phyloP scores from a whole-genome alignment of 1,140 invertebrate genomes.

The Radopholus similis region DNA sequence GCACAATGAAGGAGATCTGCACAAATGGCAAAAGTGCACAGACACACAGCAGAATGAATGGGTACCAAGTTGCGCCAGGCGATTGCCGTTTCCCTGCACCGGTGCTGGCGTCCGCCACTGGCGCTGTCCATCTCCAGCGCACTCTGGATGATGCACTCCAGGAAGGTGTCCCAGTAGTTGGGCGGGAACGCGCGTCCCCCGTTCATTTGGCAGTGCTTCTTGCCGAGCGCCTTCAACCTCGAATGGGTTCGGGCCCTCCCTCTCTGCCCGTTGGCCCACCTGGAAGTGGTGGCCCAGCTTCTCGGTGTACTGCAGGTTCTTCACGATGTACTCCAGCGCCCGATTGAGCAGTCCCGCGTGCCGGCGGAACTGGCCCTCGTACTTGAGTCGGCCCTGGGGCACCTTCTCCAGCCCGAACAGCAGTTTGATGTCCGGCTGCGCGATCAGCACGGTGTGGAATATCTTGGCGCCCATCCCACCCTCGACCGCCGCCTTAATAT shows the following conservation, averaged over 20 bases:
- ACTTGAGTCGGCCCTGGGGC: conserved; percentile 34
- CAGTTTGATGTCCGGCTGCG: conserved; percentile 45
- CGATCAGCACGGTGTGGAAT: conserved; percentile 39
- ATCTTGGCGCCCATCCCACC: conserved; percentile 38
- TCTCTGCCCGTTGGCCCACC: neutral
- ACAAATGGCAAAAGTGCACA: neutral
- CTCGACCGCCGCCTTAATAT: conserved; percentile 24
- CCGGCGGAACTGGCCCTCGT: conserved; percentile 32
- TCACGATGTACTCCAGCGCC: conserved; percentile 42
- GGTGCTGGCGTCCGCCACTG: conserved; percentile 21
- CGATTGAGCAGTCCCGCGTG: conserved; percentile 33
- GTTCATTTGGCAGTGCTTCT: conserved; percentile 40
- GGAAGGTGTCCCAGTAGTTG: conserved; percentile 43
- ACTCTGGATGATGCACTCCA: conserved; percentile 31
- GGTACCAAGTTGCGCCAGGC: conserved; percentile 34
- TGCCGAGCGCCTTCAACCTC: conserved; percentile 36
- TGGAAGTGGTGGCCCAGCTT: conserved; percentile 43
- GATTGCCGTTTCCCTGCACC: conserved; percentile 34
- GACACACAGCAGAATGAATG: neutral
- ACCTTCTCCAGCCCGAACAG: conserved; percentile 47
- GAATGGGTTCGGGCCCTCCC: conserved; percentile 2
- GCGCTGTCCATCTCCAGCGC: conserved; percentile 16
- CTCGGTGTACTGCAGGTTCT: conserved; percentile 41
- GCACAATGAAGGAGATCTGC: conserved; percentile 38
- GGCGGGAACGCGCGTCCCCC: conserved; percentile 32